Base-by-base conservation (phyloP, 2,888 invertebrate species). In the Cheiracanthium punctorium region DNA sequence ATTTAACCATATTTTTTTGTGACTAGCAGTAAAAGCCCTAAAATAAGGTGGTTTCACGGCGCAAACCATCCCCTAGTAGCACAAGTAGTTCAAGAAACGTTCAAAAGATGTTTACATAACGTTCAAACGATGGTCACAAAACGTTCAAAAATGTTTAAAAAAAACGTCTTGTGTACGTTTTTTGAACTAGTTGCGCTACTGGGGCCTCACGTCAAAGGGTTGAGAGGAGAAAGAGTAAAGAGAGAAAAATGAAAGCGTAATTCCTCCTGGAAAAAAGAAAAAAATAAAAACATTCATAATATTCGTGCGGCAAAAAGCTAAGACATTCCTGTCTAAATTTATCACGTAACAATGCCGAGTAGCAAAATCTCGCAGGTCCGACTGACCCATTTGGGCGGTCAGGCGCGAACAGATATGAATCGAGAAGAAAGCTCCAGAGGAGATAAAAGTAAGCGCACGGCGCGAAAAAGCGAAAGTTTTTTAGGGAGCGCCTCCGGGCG, bases 271-370 rank as follows among this genome's bases (percentile, higher is more conserved):
- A 48, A 48, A 48, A n/a, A n/a, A n/a, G n/a, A n/a, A n/a, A n/a
- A n/a, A n/a, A n/a, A n/a, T n/a, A n/a, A n/a, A 48, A 17, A 2
- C 48, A 17, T 17, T 7, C 48, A 48, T 17, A 48, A 48, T 48
- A 17, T 48, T 17, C 17, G 41, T 30, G 14, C 71, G 67, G 70
- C 74, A n/a, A 20, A 37, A 29, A 14, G 32, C n/a, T n/a, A n/a
- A n/a, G 33, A 52, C 30, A 71, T 80, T 80, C 71, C 79, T 58
- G 33, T 69, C 70, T 75, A 75, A 71, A 82, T 82, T 82, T 76
- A 75, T 64, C 73, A 24, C n/a, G 43, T 48, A 48, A 48, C 48
- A 48, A 48, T 48, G 17, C 48, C 2, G 17, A 12, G 48, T 17
- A 17, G 48, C 17, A 48, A 17, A 48, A 2, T 17, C 17, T 5